Evolutionary conservation across 2,797 vertebrate genomes (phyloP).

Genomic region (Hozukius guyotensis): DNA sequence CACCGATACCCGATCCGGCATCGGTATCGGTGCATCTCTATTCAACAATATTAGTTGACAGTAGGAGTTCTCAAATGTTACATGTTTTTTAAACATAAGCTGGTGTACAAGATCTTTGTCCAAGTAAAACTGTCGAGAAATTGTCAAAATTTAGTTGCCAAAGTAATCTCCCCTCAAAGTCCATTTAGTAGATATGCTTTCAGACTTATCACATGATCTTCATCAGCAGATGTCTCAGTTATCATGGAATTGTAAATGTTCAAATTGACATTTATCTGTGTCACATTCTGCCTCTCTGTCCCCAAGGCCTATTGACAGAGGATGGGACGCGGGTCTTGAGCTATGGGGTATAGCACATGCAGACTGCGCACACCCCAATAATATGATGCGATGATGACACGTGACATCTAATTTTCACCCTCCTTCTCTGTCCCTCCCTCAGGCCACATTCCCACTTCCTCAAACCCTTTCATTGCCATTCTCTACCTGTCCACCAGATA

Average conservation of each 20-base stretch:
- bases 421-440: not conserved
- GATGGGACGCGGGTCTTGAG: too few species aligned
- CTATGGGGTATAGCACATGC: too few species aligned
- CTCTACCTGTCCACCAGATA: too few species aligned
- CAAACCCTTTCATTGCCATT: too few species aligned
- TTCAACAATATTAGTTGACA: not conserved
- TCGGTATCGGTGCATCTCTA: rapidly evolving
- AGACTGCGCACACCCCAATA: too few species aligned
- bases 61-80: not conserved
- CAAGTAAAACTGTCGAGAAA: not conserved
- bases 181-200: not conserved
- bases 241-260: not conserved
- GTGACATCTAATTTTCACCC: too few species aligned
- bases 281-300: not conserved
- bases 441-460: not conserved
- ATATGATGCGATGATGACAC: too few species aligned
- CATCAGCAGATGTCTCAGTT: not conserved
- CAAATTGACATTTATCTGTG: not conserved
- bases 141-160: not conserved
- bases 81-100: not conserved
- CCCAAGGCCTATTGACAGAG: too few species aligned
- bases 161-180: not conserved
- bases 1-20: too few species aligned
- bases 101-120: not conserved
- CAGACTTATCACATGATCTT: not conserved